Conservation (phyloP, 2,888 invertebrate species). For the Lysandra bellargus region DNA sequence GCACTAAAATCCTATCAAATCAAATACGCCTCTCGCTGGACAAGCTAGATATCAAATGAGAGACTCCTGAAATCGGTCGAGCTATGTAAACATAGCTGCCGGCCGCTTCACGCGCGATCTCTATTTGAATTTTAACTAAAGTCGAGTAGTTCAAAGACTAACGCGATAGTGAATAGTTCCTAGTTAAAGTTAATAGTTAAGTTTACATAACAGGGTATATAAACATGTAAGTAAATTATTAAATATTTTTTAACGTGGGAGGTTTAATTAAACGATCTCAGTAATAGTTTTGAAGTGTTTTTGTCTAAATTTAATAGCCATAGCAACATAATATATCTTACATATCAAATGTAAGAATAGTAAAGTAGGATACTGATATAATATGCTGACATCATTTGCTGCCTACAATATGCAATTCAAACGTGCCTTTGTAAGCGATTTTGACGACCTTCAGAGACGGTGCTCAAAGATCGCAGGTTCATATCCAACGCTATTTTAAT, state of each 20-base stretch:
- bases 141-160: constrained; percentile 38
- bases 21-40: constrained; percentile 35
- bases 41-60: background rate
- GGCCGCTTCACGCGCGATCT: constrained; percentile 51
- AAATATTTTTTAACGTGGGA: background rate
- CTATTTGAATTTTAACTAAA: constrained; percentile 43
- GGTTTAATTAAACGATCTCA: too few species aligned
- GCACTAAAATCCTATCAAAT: constrained; percentile 42
- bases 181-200: constrained; percentile 15
- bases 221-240: background rate
- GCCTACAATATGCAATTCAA: background rate
- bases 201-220: background rate
- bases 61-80: constrained; percentile 41
- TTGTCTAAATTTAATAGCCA: background rate
- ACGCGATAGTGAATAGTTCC: constrained; percentile 28
- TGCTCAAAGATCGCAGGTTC: background rate
- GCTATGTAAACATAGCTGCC: constrained; percentile 47
- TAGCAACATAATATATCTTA: background rate
- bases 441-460: background rate
- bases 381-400: background rate
- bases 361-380: background rate
- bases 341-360: background rate
- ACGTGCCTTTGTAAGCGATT: background rate
- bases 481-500: background rate
- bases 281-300: too few species aligned